A percentile compares a stretch with the other conserved stretches of the same genome.
Evolutionary conservation across 1,140 invertebrate species (phyloP).

Genomic region (Cotesia glomerata): DNA sequence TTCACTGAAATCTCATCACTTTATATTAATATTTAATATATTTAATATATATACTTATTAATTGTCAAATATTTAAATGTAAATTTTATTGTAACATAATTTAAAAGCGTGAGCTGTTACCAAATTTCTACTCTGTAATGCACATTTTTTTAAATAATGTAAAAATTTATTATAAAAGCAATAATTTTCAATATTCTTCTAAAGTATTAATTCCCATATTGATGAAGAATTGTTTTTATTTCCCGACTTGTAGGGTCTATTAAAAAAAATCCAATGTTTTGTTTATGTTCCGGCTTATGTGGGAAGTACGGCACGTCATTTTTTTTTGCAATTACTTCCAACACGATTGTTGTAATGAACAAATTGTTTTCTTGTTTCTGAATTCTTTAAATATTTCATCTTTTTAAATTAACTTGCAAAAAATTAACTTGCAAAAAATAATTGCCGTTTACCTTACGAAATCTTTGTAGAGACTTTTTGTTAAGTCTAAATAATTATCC

Average conservation of each 20-base stretch:
- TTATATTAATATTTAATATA: no score
- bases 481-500: slow-evolving; percentile 66
- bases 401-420: slow-evolving; percentile 27
- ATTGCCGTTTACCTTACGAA: slow-evolving; percentile 63
- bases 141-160: no score
- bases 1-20: no score
- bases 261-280: slow-evolving; percentile 62
- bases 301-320: slow-evolving; percentile 52
- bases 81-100: no score
- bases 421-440: slow-evolving; percentile 8
- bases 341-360: slow-evolving; percentile 51
- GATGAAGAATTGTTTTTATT: slow-evolving; percentile 55
- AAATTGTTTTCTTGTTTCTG: slow-evolving; percentile 48
- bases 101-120: no score
- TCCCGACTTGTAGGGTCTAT: slow-evolving; percentile 48
- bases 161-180: no score
- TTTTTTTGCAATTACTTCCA: slow-evolving; percentile 56
- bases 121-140: no score
- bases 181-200: background rate
- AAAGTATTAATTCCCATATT: slow-evolving; percentile 33
- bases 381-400: slow-evolving; percentile 46
- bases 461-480: slow-evolving; percentile 70
- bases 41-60: no score
- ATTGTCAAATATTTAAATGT: no score
- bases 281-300: slow-evolving; percentile 44